phyloP scores from a whole-genome alignment of 2,113 vertebrate species.

The Bothrops jararaca region DNA sequence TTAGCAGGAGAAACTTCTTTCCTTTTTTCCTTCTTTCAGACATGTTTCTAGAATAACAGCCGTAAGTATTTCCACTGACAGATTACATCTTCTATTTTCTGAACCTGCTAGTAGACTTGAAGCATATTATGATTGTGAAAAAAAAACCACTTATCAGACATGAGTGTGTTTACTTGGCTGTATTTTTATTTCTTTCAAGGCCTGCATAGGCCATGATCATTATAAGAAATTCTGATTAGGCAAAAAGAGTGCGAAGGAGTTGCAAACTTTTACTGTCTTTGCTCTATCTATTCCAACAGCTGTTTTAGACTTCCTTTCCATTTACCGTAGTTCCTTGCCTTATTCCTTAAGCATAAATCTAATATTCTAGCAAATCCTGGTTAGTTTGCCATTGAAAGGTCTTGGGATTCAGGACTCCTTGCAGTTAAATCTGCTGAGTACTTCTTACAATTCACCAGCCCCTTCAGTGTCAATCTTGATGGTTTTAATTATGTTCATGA shows the following conservation, averaged over 20 bases:
- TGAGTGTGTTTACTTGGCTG: neutral
- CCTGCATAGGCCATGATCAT: neutral
- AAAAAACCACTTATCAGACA: neutral
- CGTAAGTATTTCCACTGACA: neutral
- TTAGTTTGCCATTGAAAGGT: neutral
- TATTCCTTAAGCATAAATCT: neutral
- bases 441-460: neutral
- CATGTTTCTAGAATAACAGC: neutral
- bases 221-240: neutral
- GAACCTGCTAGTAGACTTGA: neutral
- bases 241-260: neutral
- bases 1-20: neutral
- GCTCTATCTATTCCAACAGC: neutral
- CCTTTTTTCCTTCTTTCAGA: neutral
- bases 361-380: neutral
- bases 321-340: neutral
- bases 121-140: neutral
- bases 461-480: neutral
- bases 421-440: neutral
- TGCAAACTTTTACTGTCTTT: neutral
- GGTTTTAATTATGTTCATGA: neutral
- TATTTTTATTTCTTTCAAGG: neutral
- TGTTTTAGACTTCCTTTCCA: neutral
- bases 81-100: neutral
- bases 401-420: neutral